Conservation (phyloP, 2,113 vertebrate genomes). For the Chloropsis hardwickii region DNA sequence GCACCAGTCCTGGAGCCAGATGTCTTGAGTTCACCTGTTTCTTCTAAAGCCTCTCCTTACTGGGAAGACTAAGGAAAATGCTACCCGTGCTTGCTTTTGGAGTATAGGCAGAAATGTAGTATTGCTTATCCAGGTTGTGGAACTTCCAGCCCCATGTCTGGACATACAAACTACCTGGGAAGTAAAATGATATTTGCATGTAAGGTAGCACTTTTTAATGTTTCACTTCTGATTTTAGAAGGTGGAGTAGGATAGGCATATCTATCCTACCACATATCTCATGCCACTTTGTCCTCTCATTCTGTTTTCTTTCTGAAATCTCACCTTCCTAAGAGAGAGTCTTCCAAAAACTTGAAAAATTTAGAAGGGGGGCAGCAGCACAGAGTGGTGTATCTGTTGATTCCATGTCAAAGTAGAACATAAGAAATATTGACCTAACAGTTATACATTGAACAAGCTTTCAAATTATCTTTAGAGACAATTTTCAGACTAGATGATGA, state of each 20-base stretch:
- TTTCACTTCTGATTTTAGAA: not conserved
- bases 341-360: not conserved
- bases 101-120: not conserved
- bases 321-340: not conserved
- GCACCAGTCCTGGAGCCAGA: not conserved
- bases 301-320: not conserved
- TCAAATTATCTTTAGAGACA: not conserved
- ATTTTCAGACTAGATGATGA: not conserved
- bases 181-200: not conserved
- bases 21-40: not conserved
- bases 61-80: not conserved
- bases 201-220: not conserved
- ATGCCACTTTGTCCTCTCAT: not conserved
- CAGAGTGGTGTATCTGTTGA: not conserved
- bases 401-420: not conserved
- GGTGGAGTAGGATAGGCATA: not conserved
- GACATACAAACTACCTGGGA: not conserved
- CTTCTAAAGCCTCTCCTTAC: not conserved
- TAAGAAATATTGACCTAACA: not conserved
- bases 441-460: not conserved
- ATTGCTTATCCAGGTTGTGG: not conserved
- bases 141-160: not conserved
- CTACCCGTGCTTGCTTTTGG: not conserved
- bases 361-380: not conserved
- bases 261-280: not conserved